Base-by-base conservation (phyloP, 2,888 invertebrate species). In the Leptura quadrifasciata region DNA sequence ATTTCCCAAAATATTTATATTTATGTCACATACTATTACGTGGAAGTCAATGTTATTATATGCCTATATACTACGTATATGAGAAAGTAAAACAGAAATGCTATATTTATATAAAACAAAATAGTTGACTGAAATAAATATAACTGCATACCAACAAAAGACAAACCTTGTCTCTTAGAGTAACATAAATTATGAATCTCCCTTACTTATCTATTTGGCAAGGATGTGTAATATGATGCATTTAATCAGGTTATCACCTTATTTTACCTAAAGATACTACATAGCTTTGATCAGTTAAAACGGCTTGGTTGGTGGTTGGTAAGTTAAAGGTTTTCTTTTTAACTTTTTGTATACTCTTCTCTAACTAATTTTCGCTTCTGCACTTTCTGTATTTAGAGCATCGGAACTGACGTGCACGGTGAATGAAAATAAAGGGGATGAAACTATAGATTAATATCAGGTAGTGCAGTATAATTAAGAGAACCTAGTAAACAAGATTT, bases 401-500 rank as follows among this genome's bases (percentile, higher is more conserved):
- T 12, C 47, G 15, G 17, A n/a, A 47, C 47, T 47, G 15, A 47
- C 47, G 6, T 20, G 5, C 5, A 24, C 24, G 12, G 12, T 1
- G 2, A 27, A 21, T 58, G 24, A 21, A 24, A 58, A 21, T 27
- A 21, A 58, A 24, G 24, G 27, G 27, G 17, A 10, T 63, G 20
- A 20, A 63, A 63, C 39, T 35, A 20, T 21, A 63, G 39, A 63
- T 17, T 8, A 63, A 63, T 20, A 63, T 63, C 63, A 27, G 63
- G 18, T 35, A 63, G 39, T 63, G 63, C 63, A 63, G 63, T 39
- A 35, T 63, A 63, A 63, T 63, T 63, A 63, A 63, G 39, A 39
- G 39, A 15, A 20, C 47, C 0, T 12, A 39, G 18, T 27, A n/a
- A 27, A 18, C 31, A 61, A 12, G 10, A 35, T 12, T 63, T 39